A percentile compares a stretch with the other conserved stretches of the same genome.
phyloP scores from a whole-genome alignment of 37 sponge, comb jelly and placozoan species.

The Bolinopsis microptera region DNA sequence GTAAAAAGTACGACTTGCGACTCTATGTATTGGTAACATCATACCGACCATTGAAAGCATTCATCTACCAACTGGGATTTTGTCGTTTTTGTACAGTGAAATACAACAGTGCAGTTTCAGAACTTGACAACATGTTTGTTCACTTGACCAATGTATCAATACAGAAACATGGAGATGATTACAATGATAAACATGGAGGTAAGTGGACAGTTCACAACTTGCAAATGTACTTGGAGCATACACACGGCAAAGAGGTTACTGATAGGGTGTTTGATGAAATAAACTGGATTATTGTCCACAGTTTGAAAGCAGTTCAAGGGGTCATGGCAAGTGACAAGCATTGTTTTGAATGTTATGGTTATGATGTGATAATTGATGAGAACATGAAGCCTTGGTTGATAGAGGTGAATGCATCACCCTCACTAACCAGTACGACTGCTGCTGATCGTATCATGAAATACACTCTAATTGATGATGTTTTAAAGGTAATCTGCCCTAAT shows the following conservation, averaged over 20 bases:
- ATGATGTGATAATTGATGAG: constrained; percentile 92
- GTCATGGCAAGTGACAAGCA: constrained; percentile 94
- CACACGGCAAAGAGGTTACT: constrained; percentile 82
- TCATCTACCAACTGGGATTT: constrained; percentile 92
- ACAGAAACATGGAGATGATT: constrained; percentile 88
- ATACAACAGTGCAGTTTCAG: constrained; percentile 81
- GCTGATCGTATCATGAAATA: constrained; percentile 93
- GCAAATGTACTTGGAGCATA: constrained; percentile 80
- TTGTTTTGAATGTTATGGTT: constrained; percentile 94
- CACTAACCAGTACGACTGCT: constrained; percentile 83
- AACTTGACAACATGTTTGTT: constrained; percentile 94
- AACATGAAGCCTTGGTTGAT: constrained; percentile 96
- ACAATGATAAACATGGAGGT: constrained; percentile 83
- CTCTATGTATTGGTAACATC: constrained; percentile 94
- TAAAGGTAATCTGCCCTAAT: constrained; percentile 86
- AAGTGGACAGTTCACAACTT: constrained; percentile 92
- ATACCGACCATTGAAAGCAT: constrained; percentile 88
- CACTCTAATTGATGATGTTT: constrained; percentile 80
- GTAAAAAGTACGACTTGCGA: constrained; percentile 96
- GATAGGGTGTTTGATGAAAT: constrained; percentile 91
- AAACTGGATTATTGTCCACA: constrained; percentile 92
- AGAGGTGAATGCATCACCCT: constrained; percentile 98
- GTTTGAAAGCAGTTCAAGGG: constrained; percentile 89
- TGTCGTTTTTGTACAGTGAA: constrained; percentile 98
- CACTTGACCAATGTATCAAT: constrained; percentile 97